Evolutionary conservation across 1,140 invertebrate species (phyloP).

Genomic region (Drosophila nasuta): DNA sequence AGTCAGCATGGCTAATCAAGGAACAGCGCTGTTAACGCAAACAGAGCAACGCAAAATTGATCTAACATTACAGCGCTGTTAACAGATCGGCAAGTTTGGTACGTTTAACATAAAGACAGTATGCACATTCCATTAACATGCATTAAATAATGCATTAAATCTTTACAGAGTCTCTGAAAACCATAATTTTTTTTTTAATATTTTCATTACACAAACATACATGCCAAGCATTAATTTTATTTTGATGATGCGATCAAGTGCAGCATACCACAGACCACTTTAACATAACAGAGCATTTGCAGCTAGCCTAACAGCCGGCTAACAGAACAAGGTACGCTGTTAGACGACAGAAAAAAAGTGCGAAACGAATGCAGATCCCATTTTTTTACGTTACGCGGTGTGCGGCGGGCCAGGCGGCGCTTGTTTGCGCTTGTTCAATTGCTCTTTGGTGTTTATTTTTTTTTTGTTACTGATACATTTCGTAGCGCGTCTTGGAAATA

Average conservation of each 20-base stretch:
- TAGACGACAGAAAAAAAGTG: slow-evolving; percentile 5
- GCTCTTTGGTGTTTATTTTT: too few relatives aligned
- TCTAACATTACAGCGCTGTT: background rate
- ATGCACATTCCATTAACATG: background rate
- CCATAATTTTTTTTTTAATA: background rate
- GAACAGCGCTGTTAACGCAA: background rate
- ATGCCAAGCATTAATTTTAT: background rate
- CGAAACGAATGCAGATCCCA: slow-evolving; percentile 47
- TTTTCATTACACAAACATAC: background rate
- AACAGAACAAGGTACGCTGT: slow-evolving; percentile 24
- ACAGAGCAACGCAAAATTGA: background rate
- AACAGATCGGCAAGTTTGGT: background rate
- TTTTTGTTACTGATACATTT: slow-evolving; percentile 22
- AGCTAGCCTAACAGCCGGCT: slow-evolving; percentile 15
- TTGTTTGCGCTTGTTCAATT: slow-evolving; percentile 48
- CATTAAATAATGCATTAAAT: background rate
- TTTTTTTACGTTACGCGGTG: slow-evolving; percentile 51
- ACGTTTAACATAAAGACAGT: background rate
- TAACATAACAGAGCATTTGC: slow-evolving; percentile 24
- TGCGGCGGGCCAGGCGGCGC: slow-evolving; percentile 52
- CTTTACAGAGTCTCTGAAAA: too few relatives aligned
- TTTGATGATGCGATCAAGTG: slow-evolving; percentile 14
- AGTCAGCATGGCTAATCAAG: background rate
- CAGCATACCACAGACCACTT: slow-evolving; percentile 28
- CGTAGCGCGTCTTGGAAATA: slow-evolving; percentile 18